These are phyloP conservation scores for Habropoda laboriosa DNA, from an alignment of 1,140 invertebrate species.

Conservation along the genomic window DNA sequence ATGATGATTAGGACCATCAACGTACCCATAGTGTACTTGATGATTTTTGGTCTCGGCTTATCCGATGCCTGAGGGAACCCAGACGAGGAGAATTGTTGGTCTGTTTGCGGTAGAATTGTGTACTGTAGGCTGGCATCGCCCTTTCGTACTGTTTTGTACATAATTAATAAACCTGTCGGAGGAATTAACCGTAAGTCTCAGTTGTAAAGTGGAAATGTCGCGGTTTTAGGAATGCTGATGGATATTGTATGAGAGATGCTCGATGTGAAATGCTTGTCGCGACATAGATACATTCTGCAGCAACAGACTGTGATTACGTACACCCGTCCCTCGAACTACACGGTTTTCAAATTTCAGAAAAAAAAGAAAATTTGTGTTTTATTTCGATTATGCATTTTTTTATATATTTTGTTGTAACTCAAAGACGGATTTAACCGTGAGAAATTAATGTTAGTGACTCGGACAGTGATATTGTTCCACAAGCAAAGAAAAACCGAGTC, in stretches of 20 bases:
- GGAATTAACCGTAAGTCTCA: neutral
- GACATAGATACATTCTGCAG: no score
- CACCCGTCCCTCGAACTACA: no score
- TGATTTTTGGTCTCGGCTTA: conserved; percentile 44
- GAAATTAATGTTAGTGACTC: no score
- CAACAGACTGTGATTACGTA: no score
- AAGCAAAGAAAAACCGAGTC: no score
- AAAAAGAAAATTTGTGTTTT: no score
- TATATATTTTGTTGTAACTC: no score
- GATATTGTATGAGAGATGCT: no score
- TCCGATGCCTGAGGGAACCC: conserved; percentile 69
- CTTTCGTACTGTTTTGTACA: conserved; percentile 89
- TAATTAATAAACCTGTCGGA: conserved; percentile 63
- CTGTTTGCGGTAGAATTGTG: conserved; percentile 87
- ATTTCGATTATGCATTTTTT: no score
- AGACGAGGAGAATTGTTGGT: conserved; percentile 85
- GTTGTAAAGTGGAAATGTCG: neutral
- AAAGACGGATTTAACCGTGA: no score
- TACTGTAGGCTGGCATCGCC: conserved; percentile 88
- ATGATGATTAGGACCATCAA: conserved; percentile 64
- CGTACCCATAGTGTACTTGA: conserved; percentile 61
- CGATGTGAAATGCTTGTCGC: neutral
- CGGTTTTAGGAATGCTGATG: neutral
- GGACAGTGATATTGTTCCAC: no score
- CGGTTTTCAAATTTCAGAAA: no score